Conservation (phyloP, 1,140 invertebrate species). For the Drosophila asahinai region DNA sequence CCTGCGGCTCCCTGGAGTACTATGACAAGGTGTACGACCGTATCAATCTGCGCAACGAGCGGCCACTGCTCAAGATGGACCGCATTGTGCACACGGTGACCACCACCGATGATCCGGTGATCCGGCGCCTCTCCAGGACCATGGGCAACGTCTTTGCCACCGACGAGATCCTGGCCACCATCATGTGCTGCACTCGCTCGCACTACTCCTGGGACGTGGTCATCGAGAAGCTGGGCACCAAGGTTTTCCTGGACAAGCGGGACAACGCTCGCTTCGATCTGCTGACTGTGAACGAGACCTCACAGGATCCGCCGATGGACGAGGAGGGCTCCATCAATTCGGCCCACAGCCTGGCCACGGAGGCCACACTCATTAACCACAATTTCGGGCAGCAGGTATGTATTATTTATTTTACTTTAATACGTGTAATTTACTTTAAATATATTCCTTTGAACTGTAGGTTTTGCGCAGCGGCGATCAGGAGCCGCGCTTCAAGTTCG, state of each 20-base stretch:
- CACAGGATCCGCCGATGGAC: conserved; percentile 97
- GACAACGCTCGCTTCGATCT: conserved; percentile 99
- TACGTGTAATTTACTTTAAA: not conserved
- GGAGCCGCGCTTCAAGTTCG: conserved; percentile 95
- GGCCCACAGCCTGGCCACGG: conserved; percentile 96
- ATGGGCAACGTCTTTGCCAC: conserved; percentile 99
- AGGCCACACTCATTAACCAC: conserved; percentile 99
- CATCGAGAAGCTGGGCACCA: conserved; percentile 97
- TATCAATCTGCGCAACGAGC: conserved; percentile 98
- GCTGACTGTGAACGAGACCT: conserved; percentile 99
- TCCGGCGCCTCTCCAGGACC: conserved; percentile 96
- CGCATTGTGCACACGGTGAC: conserved; percentile 98
- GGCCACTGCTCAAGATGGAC: conserved; percentile 95
- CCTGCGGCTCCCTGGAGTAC: conserved; percentile 97
- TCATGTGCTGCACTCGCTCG: conserved; percentile 99
- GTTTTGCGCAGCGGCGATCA: conserved; percentile 88
- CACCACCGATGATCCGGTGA: conserved; percentile 99
- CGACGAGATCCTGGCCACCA: conserved; percentile 98
- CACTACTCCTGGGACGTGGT: conserved; percentile 99
- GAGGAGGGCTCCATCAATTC: conserved; percentile 98
- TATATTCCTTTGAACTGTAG: not conserved
- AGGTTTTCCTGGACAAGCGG: conserved; percentile 99
- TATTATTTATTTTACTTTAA: not conserved
- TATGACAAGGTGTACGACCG: conserved; percentile 99
- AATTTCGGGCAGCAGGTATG: conserved; percentile 97